Evolutionary conservation across 2,113 vertebrate species (phyloP).

Genomic region (Addax nasomaculatus): DNA sequence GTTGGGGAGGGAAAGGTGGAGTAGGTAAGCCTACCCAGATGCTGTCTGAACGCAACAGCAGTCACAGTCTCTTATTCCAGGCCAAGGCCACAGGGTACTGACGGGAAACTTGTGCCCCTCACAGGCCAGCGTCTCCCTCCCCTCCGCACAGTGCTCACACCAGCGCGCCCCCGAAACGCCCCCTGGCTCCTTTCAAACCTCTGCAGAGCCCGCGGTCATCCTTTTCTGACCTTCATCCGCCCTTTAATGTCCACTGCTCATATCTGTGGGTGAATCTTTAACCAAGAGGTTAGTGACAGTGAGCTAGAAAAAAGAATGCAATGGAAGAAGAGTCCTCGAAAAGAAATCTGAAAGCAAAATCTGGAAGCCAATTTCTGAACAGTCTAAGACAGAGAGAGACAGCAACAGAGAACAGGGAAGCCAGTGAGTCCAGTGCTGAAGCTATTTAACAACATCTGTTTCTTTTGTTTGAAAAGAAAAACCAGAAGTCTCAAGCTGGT

Average conservation of each 20-base stretch:
- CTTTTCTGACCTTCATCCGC: neutral
- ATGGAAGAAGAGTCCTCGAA: neutral
- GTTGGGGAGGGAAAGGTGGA: accelerated
- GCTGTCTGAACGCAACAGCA: neutral
- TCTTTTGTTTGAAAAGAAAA: neutral
- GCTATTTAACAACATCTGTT: neutral
- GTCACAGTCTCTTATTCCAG: neutral
- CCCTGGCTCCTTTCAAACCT: neutral
- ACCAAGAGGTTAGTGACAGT: neutral
- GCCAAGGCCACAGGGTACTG: neutral
- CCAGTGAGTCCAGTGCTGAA: neutral
- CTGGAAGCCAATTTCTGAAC: neutral
- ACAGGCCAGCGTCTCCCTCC: accelerated
- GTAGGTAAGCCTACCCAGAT: accelerated
- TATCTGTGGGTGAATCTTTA: neutral
- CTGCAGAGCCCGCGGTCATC: accelerated
- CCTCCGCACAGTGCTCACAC: accelerated
- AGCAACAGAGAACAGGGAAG: neutral
- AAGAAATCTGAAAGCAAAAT: neutral
- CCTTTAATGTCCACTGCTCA: neutral
- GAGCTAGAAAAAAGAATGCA: neutral
- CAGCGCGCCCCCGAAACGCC: accelerated
- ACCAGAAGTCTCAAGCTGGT: neutral
- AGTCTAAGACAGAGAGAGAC: neutral
- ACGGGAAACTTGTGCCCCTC: neutral